Base-by-base conservation (phyloP, 2,888 invertebrate species). In the Agonopterix alstromeriana region DNA sequence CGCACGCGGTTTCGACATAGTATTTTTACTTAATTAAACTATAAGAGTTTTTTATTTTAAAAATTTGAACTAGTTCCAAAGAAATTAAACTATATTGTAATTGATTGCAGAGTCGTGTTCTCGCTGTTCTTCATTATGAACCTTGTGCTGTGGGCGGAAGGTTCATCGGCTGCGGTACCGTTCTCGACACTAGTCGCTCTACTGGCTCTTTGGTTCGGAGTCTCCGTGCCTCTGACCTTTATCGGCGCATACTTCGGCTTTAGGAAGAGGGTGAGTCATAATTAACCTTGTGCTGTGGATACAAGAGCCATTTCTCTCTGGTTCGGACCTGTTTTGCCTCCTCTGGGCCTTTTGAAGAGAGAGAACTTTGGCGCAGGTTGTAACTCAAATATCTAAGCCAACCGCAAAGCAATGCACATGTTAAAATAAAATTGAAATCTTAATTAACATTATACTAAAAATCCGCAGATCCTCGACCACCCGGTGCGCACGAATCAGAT, bases 401-500 rank as follows among this genome's bases (percentile, higher is more conserved):
- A 14, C 14, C 14, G 14, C 14, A 14, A 14, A 14, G 14, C n/a
- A n/a, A n/a, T n/a, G n/a, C n/a, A n/a, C n/a, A n/a, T n/a, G n/a
- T n/a, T n/a, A n/a, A n/a, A n/a, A n/a, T n/a, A n/a, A n/a, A n/a
- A n/a, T 17, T 17, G 3, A 17, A 17, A 17, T 17, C 17, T 17
- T 17, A 27, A 27, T 27, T 27, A 27, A 27, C 1, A 27, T 27
- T 3, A 7, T 27, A 5, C 5, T 27, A 7, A 27, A 27, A 27
- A 27, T 38, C n/a, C 4, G 10, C 75, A 98, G 97, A 94, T 96
- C 36, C 90, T 99, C 68, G 98, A 98, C 77, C 98, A 98, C 86
- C 99, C 99, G 8, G 99, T 99, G 17, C 93, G 99, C 69, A 99
- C 98, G 11, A 99, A 99, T 87, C 98, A 98, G 89, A 99, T 99